Evolutionary conservation across 2,888 invertebrate genomes (phyloP), one percentile per base, ranked within the genome.

Genomic region (Acanthosepion pharaonis): DNA sequence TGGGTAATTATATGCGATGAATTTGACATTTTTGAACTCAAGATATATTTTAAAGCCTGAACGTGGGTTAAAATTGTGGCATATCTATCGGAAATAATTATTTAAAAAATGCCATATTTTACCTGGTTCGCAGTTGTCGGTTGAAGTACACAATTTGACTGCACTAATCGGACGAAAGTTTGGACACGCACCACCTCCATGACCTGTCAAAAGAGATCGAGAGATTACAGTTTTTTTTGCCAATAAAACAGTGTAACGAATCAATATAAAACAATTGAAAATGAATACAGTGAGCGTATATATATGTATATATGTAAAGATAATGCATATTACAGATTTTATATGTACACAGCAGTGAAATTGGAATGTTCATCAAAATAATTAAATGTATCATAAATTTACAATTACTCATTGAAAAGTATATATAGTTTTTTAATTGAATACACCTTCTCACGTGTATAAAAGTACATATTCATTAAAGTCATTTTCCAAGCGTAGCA

Each of bases 111-210:
- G 5, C 20, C 23, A 59, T 59, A 59, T 78, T n/a, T 78, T 78
- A 78, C 78, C 78, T 78, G 78, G 78, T n/a, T 78, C n/a, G 18
- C 78, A 78, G n/a, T 78, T 78, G 11, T 78, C 33, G n/a, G 33
- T n/a, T 4, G 78, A n/a, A n/a, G 78, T n/a, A 78, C 78, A 78
- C 33, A 33, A n/a, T 18, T 78, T 78, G 11, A 78, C 15, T n/a
- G 78, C 78, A 78, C 78, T 78, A 15, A n/a, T 18, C 78, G 78
- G 78, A 9, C 78, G 78, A 78, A 78, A 78, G 78, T 33, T 78
- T 78, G 78, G 78, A 78, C 78, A 78, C 78, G 78, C 33, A 78
- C 78, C 78, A 78, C 78, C 78, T 78, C 15, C 78, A 78, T 78
- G 78, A 78, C 78, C 78, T 78, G 78, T 5, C n/a, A 78, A 78